Evolutionary conservation across 2,888 invertebrate genomes (phyloP).

Genomic region (Rhabditoides inermis): DNA sequence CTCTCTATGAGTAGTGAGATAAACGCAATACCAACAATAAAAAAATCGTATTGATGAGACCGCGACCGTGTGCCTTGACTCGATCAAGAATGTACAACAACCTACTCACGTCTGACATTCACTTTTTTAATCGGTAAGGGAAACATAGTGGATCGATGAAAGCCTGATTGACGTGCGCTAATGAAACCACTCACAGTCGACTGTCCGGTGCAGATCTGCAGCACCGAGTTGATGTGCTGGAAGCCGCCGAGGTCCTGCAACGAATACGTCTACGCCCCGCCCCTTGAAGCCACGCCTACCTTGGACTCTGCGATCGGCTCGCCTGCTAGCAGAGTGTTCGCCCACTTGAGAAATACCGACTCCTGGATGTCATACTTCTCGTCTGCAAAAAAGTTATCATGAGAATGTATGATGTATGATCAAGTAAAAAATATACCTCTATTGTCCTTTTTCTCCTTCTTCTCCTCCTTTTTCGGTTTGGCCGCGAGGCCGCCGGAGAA

Average conservation of each 20-base stretch:
- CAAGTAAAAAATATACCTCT: slow-evolving; percentile 35
- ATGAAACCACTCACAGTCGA: slow-evolving; percentile 1
- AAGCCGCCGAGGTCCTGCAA: slow-evolving; percentile 14
- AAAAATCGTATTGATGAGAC: too few relatives aligned
- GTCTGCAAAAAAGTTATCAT: slow-evolving; percentile 60
- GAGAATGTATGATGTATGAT: background rate
- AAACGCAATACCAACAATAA: too few relatives aligned
- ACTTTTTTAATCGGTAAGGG: too few relatives aligned
- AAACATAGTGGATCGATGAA: too few relatives aligned
- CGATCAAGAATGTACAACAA: too few relatives aligned
- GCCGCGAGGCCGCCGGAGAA: slow-evolving; percentile 32
- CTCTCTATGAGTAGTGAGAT: background rate
- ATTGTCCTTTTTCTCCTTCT: slow-evolving; percentile 38
- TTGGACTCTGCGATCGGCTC: slow-evolving; percentile 51
- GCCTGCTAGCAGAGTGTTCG: slow-evolving; percentile 69
- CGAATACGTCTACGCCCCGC: slow-evolving; percentile 5
- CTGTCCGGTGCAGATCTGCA: slow-evolving; percentile 13
- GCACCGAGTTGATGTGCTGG: slow-evolving; percentile 10
- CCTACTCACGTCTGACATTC: too few relatives aligned
- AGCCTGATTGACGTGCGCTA: too few relatives aligned
- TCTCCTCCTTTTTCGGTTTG: slow-evolving; percentile 41
- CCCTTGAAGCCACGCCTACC: slow-evolving; percentile 2
- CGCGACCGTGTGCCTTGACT: too few relatives aligned
- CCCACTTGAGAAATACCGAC: slow-evolving; percentile 78
- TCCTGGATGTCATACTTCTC: slow-evolving; percentile 87